Base-by-base conservation (phyloP, 92 coral and sea anemone species). In the Galaxea fascicularis region DNA sequence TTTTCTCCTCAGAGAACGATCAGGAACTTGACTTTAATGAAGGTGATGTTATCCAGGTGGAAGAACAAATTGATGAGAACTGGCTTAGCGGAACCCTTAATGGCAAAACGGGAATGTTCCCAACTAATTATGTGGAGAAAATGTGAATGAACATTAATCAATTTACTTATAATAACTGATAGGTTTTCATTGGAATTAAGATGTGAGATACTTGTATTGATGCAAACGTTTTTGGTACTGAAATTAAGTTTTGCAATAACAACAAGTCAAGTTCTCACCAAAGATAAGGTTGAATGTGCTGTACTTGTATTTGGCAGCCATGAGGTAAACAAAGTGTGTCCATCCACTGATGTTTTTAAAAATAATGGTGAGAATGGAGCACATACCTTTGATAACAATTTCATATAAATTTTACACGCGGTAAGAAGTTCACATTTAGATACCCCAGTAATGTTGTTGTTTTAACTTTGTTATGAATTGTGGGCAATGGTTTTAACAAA, bases 11-110 rank as follows among this genome's bases (percentile, higher is more conserved):
- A 96, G 99, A 96, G 85, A 96, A 96, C 76, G 98, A 94, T 9
- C 90, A 90, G 20, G 99, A 96, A 80, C 98, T 96, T 84, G 99
- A 93, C 53, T 96, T 96, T 73, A 74, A 21, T 59, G 99, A 96
- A 69, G 99, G 99, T 0, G 98, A 96, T 67, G 77, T 87, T 51
- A 93, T 96, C 69, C 92, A 91, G 31, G 87, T 96, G 60, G 91
- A 92, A 0, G 95, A 92, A 47, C 90, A 89, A 46, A 88, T 96
- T 66, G 99, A 96, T 28, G 99, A 96, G 68, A 96, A 96, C 78
- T 96, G 99, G 99, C 69, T 94, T 31, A 93, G 92, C 24, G 99
- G 99, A 47, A 87, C 96, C 0, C 12, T 89, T 4, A 67, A 91
- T 54, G 99, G 99, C 26, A 90, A 83, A 60, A 80, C 90, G 25